Base-by-base conservation (phyloP, 2,113 vertebrate genomes). In the Butorides virescens region DNA sequence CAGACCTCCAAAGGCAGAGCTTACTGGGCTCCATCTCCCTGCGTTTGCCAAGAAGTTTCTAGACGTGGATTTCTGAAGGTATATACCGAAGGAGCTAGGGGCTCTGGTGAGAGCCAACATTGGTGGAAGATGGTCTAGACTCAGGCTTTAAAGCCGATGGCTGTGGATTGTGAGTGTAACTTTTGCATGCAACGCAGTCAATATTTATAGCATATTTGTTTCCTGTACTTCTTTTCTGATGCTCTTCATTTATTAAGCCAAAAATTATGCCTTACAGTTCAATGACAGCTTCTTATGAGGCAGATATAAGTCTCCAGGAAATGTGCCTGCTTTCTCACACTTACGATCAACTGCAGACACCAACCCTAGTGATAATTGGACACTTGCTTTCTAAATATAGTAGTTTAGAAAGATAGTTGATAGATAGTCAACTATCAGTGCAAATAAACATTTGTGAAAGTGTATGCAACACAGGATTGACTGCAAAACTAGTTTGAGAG, bases 81-180 rank as follows among this genome's bases (percentile, higher is more conserved):
- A 82, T 0, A 0, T 25, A 62, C 11, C 4, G 5, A 79, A 86
- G 47, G 36, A 59, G 26, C 15, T 56, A 50, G 20, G 22, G 34
- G 30, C 15, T 73, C 22, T 20, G n/a, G 32, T 32, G n/a, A 68
- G 39, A 12, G 8, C 37, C 30, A 46, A 68, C 6, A 39, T 39
- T 34, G 8, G 44, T 70, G 56, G 7, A 91, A 78, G 58, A 74
- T 42, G 34, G 29, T 67, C 74, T 67, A 49, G 20, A 73, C 15
- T 65, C 44, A 37, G 13, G 22, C n/a, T 90, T 82, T 68, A 74
- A 79, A 86, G 71, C 30, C 47, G 29, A 63, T 37, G 32, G 37
- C 36, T 88, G 25, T 44, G 30, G 32, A 88, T 18, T 66, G 27
- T 9, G 27, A 68, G 10, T 26, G 4, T 30, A 42, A 72, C 26